Percentiles rank a stretch among this genome's conserved stretches.
Evolutionary conservation across 2,797 vertebrate genomes (phyloP).

Genomic region (Onychomys leucogaster): DNA sequence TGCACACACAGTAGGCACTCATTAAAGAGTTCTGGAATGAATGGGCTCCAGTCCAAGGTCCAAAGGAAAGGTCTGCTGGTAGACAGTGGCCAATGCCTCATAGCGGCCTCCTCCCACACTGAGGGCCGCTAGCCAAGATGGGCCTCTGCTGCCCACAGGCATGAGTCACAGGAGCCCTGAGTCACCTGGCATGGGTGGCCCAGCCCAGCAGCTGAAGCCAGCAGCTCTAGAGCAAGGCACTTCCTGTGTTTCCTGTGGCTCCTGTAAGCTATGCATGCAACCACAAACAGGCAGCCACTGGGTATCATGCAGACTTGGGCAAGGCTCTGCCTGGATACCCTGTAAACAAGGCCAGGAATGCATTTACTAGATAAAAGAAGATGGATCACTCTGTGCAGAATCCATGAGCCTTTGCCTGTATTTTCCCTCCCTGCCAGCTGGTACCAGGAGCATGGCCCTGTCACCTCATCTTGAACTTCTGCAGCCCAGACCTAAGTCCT

Average conservation of each 20-base stretch:
- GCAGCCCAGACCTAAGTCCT: background rate
- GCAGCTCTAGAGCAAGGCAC: background rate
- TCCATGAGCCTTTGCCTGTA: background rate
- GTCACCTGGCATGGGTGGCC: conserved; percentile 22
- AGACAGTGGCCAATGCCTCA: background rate
- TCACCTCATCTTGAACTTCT: background rate
- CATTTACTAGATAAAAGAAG: conserved; percentile 25
- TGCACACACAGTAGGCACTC: background rate
- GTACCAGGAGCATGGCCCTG: background rate
- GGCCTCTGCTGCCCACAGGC: background rate
- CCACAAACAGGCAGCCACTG: conserved; percentile 5
- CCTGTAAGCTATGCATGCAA: background rate
- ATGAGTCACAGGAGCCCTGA: conserved; percentile 60
- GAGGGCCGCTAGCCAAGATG: background rate
- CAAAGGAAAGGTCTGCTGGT: background rate
- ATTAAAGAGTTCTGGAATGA: background rate
- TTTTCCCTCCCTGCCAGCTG: background rate
- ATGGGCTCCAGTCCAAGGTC: background rate
- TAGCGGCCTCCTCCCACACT: background rate
- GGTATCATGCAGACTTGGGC: background rate
- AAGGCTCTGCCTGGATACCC: background rate
- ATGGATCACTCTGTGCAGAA: background rate
- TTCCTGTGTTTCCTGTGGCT: conserved; percentile 40
- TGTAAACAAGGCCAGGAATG: background rate
- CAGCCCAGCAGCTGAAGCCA: background rate